Base-by-base conservation (phyloP, 2,113 vertebrate species). In the Craseonycteris thonglongyai region DNA sequence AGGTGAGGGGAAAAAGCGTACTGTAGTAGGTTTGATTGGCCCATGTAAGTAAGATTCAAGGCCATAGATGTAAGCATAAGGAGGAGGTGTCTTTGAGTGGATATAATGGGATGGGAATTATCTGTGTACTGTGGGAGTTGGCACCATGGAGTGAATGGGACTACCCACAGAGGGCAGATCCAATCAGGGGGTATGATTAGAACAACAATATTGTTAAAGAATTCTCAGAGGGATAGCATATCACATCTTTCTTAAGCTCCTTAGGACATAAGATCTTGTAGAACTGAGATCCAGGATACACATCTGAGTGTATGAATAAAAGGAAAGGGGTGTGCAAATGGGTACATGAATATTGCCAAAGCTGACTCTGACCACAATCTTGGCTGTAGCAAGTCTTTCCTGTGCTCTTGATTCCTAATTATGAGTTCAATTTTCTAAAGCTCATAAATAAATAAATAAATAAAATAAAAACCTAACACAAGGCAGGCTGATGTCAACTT, bases 371-470 rank as follows among this genome's bases (percentile, higher is more conserved):
- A 58, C 10, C 38, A 45, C 21, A 42, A 24, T 71, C 33, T 61
- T 24, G 47, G 7, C 40, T 80, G 89, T 66, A 49, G 2, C 71
- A 18, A 76, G 21, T 69, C 26, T 18, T 78, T 38, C 33, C 7
- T 68, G 22, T 65, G 47, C 3, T 40, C 30, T 26, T 51, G 16
- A 47, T 88, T 94, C 35, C 58, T 51, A 79, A 65, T 74, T 75
- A 68, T 47, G 42, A 79, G 33, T 19, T 72, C 81, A 40, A 82
- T 95, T 92, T 94, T 61, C 66, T 63, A 85, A 82, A 21, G 21
- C 85, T 68, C 88, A 91, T n/a, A n/a, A n/a, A n/a, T n/a, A n/a
- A n/a, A n/a, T n/a, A 87, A 88, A 51, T 81, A 75, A 89, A n/a
- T n/a, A n/a, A 82, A 84, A 83, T 68, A 86, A 83, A 78, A 66